A percentile compares a stretch with the other conserved stretches of the same genome.
Evolutionary conservation across 2,888 invertebrate genomes (phyloP).

Genomic region (Drosophila stalkeri): DNA sequence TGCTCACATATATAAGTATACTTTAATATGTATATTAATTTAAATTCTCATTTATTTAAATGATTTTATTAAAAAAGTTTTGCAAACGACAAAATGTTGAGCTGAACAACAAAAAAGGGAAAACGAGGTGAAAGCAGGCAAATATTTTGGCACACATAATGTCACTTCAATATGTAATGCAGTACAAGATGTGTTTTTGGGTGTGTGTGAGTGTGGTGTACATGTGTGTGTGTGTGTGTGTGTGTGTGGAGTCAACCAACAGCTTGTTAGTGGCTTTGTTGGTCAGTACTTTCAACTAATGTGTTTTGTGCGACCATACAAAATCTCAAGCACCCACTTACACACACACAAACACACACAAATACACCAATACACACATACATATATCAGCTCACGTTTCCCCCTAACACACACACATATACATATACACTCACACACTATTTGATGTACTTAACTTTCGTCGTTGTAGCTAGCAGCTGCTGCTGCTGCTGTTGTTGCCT

Average conservation of each 20-base stretch:
- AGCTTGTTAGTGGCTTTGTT: constrained; percentile 82
- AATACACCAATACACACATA: constrained; percentile 8
- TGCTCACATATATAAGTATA: constrained; percentile 2
- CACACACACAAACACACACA: constrained; percentile 39
- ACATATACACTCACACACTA: constrained; percentile 21
- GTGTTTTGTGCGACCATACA: constrained; percentile 78
- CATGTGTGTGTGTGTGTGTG: background rate
- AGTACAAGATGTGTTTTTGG: constrained; percentile 1
- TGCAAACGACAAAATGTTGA: constrained; percentile 50
- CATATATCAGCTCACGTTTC: constrained; percentile 20
- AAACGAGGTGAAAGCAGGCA: constrained; percentile 29
- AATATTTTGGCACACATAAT: constrained; percentile 60
- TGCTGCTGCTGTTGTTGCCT: constrained; percentile 33
- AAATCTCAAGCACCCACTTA: constrained; percentile 73
- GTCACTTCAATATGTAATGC: constrained; percentile 66
- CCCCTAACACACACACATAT: background rate
- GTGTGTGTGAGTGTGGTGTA: background rate
- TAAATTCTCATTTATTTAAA: constrained; percentile 77
- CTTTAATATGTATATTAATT: constrained; percentile 59
- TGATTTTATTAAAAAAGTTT: constrained; percentile 79
- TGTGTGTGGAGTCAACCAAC: constrained; percentile 54
- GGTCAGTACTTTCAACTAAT: constrained; percentile 82
- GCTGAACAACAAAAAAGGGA: constrained; percentile 17
- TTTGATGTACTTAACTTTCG: constrained; percentile 72
- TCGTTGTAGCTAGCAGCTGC: constrained; percentile 51